Base-by-base conservation (phyloP, 2,888 invertebrate genomes). In the Crioceris asparagi region DNA sequence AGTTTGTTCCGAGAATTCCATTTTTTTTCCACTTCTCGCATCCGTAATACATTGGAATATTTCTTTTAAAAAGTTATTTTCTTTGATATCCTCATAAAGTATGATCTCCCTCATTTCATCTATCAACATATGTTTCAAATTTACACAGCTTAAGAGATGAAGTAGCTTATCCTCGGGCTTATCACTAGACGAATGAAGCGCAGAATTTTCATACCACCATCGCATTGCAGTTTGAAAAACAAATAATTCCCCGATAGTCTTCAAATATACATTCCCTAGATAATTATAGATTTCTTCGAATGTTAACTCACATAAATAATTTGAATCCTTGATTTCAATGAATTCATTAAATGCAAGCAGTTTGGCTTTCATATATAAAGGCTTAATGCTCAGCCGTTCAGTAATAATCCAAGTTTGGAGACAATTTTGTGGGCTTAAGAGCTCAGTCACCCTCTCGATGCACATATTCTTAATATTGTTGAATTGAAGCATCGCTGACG, bases 401-500 rank as follows among this genome's bases (percentile, higher is more conserved):
- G 56, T 49, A 8, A 52, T 39, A 36, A 52, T 41, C 62, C 64
- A 64, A 36, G 61, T 50, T 43, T 56, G 53, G 21, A 64, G 33
- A 40, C 60, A 60, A 42, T 57, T 59, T n/a, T 45, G 35, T 7
- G 52, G 44, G 8, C 43, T 45, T 16, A 62, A 33, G 10, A 46
- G 35, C 35, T 51, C 43, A 8, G 41, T 47, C 3, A 62, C 34
- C 44, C 42, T 45, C n/a, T 51, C 36, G 10, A 55, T 49, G 41
- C 52, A 62, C 23, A 49, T 50, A 31, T 40, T 33, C 45, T 55
- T 56, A 16, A 68, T 53, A 8, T 50, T 35, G 1, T 53, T 49
- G 43, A 69, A 65, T 47, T 67, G 66, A 27, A 67, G 51, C 59
- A 66, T 64, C 40, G 59, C 58, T 11, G 65, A 56, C 2, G 62